Evolutionary conservation across 1,140 invertebrate species (phyloP).

Genomic region (Episyrphus balteatus): DNA sequence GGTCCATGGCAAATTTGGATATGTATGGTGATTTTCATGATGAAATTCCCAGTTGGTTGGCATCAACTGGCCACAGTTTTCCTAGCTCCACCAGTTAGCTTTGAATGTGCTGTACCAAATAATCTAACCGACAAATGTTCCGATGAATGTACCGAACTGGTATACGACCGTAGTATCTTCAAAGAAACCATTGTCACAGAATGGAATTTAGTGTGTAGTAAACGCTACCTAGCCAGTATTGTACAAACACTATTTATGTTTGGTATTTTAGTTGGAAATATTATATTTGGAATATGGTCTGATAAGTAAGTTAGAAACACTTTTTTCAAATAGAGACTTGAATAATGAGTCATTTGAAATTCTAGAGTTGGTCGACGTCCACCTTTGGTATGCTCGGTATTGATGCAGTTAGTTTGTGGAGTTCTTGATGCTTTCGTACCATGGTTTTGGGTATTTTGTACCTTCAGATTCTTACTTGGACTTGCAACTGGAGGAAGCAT

Average conservation of each 20-base stretch:
- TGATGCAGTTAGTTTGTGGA: constrained; percentile 52
- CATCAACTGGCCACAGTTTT: constrained; percentile 54
- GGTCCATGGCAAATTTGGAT: constrained; percentile 60
- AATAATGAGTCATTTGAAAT: background rate
- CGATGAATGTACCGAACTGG: constrained; percentile 43
- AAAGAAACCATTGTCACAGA: constrained; percentile 58
- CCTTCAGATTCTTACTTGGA: constrained; percentile 57
- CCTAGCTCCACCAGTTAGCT: constrained; percentile 46
- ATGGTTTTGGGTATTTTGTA: constrained; percentile 55
- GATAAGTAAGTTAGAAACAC: constrained; percentile 48
- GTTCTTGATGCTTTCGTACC: constrained; percentile 51
- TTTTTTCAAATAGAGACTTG: no score
- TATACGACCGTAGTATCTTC: constrained; percentile 52
- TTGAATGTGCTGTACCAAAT: constrained; percentile 33
- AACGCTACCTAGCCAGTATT: constrained; percentile 50
- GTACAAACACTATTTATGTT: constrained; percentile 65
- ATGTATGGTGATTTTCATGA: constrained; percentile 49
- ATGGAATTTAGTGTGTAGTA: constrained; percentile 62
- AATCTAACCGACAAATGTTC: constrained; percentile 36
- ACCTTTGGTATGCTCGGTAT: constrained; percentile 52
- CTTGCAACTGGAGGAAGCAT: constrained; percentile 62
- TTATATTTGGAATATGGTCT: constrained; percentile 59
- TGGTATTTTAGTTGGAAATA: constrained; percentile 59
- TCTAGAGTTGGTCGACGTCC: constrained; percentile 55
- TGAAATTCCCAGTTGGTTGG: constrained; percentile 62